Percentiles rank a stretch among this genome's conserved stretches.
Evolutionary conservation across 2,797 vertebrate species (phyloP).

Genomic region (Cygnus olor): DNA sequence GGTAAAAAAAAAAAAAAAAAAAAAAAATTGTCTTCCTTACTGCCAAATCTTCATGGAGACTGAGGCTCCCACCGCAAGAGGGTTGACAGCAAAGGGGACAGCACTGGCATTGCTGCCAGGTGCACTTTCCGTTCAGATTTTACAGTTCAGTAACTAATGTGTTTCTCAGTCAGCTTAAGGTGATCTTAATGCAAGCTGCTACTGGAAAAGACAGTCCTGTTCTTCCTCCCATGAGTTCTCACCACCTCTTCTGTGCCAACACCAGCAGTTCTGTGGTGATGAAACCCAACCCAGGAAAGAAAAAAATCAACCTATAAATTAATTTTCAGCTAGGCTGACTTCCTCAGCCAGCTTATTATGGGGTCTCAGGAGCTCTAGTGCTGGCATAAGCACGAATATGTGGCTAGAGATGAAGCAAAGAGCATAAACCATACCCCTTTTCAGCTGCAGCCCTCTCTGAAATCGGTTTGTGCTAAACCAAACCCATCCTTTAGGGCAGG

Average conservation of each 20-base stretch:
- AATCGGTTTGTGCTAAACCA: not conserved
- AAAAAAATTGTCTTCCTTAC: not conserved
- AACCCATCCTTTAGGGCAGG: not conserved
- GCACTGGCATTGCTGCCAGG: not conserved
- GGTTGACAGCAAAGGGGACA: not conserved
- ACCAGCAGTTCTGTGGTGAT: not conserved
- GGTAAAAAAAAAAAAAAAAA: not conserved
- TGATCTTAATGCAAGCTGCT: slow-evolving; percentile 24
- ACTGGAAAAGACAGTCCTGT: not conserved
- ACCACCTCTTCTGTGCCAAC: slow-evolving; percentile 21
- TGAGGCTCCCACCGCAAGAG: not conserved
- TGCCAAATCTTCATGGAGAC: not conserved
- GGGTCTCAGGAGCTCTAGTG: not conserved
- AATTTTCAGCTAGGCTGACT: slow-evolving; percentile 36
- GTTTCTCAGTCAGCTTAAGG: slow-evolving; percentile 11
- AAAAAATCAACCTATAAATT: not conserved
- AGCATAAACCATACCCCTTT: not conserved
- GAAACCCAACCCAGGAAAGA: not conserved
- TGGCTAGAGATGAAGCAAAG: not conserved
- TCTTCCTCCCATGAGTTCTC: not conserved
- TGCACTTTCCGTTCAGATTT: not conserved
- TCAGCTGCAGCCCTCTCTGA: not conserved
- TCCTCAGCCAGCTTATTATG: slow-evolving; percentile 1
- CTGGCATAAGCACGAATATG: not conserved
- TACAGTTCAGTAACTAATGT: slow-evolving; percentile 10